Evolutionary conservation across 2,888 invertebrate genomes (phyloP).

Genomic region (Andrena flavipes): DNA sequence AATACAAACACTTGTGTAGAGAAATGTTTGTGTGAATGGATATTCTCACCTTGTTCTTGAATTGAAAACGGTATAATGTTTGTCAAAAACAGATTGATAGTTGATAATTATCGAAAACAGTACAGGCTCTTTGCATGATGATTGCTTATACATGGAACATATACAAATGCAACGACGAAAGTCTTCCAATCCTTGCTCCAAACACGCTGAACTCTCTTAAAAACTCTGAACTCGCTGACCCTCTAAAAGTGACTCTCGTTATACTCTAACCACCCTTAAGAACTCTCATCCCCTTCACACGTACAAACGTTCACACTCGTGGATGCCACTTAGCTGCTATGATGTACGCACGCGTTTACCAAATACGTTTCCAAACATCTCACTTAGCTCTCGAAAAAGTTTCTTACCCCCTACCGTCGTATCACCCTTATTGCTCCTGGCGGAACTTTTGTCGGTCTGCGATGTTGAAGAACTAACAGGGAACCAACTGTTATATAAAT

Average conservation of each 20-base stretch:
- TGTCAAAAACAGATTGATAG: no score
- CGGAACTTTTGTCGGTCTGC: not conserved
- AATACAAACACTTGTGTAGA: no score
- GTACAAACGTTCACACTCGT: not conserved
- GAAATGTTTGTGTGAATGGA: no score
- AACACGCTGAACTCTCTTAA: constrained; percentile 1
- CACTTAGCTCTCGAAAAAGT: not conserved
- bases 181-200: not conserved
- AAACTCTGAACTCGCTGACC: constrained; percentile 22
- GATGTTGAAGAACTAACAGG: not conserved
- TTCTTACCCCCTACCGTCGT: not conserved
- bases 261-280: constrained; percentile 7
- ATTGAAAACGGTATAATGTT: no score
- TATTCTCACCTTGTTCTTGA: no score
- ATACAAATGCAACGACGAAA: not conserved
- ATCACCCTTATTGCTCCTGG: not conserved
- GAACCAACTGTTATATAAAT: not conserved
- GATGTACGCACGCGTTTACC: constrained; percentile 17
- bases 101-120: not conserved
- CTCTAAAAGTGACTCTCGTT: constrained; percentile 23
- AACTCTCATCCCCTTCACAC: constrained; percentile 18
- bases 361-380: constrained; percentile 16
- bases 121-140: not conserved
- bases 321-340: constrained; percentile 2
- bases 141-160: not conserved